Conservation (phyloP, 2,113 vertebrate genomes). For the Lepisosteus osseus region DNA sequence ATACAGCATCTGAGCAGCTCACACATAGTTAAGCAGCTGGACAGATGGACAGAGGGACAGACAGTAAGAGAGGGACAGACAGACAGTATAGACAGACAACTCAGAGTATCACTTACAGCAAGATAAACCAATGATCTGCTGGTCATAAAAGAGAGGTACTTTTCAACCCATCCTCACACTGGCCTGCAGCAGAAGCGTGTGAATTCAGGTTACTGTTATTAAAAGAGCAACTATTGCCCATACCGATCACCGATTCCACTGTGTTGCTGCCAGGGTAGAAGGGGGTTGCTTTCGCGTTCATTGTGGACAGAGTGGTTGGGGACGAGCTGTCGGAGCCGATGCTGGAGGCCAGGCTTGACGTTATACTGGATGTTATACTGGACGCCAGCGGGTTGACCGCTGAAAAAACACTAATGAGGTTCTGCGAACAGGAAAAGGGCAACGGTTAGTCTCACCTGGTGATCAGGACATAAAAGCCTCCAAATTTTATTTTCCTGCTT, state of each 20-base stretch:
- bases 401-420: slow-evolving; percentile 76
- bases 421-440: slow-evolving; percentile 56
- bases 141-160: too few relatives aligned
- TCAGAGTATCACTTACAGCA: too few relatives aligned
- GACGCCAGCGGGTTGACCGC: slow-evolving; percentile 76
- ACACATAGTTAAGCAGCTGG: too few relatives aligned
- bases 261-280: slow-evolving; percentile 78
- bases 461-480: too few relatives aligned
- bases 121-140: too few relatives aligned
- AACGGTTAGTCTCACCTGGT: too few relatives aligned
- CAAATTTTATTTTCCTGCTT: too few relatives aligned
- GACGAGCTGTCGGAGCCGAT: slow-evolving; percentile 83
- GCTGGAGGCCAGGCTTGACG: slow-evolving; percentile 83
- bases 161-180: too few relatives aligned
- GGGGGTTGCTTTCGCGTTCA: slow-evolving; percentile 73
- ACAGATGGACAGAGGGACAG: too few relatives aligned
- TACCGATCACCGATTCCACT: slow-evolving; percentile 81
- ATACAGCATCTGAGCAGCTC: too few relatives aligned
- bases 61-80: too few relatives aligned
- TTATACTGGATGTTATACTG: slow-evolving; percentile 82
- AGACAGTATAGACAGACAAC: too few relatives aligned
- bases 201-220: not conserved
- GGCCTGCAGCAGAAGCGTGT: not conserved
- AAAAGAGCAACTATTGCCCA: slow-evolving; percentile 25
- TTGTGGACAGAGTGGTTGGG: slow-evolving; percentile 74